These are phyloP conservation scores for Drosophila borborema DNA, from an alignment of 2,888 invertebrate species.

Conservation along the genomic window DNA sequence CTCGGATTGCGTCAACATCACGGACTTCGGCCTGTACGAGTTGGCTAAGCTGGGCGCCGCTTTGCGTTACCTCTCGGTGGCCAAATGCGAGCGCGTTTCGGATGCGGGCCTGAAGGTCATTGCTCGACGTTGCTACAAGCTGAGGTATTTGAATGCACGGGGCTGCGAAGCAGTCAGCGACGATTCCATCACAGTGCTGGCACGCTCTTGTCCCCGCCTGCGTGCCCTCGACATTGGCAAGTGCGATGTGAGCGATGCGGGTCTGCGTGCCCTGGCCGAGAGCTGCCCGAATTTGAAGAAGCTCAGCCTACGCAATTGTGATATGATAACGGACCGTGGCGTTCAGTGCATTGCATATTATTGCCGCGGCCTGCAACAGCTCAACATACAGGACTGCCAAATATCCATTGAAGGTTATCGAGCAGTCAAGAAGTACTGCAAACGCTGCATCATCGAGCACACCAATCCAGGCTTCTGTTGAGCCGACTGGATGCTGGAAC, in stretches of 20 bases:
- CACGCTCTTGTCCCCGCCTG: conserved; percentile 93
- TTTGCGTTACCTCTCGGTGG: conserved; percentile 96
- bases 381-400: conserved; percentile 97
- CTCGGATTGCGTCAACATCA: conserved; percentile 94
- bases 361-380: conserved; percentile 94
- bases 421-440: conserved; percentile 96
- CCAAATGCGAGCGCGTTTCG: conserved; percentile 96
- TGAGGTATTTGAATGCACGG: conserved; percentile 95
- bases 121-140: conserved; percentile 94
- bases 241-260: conserved; percentile 96
- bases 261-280: conserved; percentile 93
- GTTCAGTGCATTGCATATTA: conserved; percentile 95
- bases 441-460: conserved; percentile 96
- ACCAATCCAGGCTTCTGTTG: conserved; percentile 97
- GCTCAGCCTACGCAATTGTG: conserved; percentile 95
- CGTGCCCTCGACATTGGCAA: conserved; percentile 96
- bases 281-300: conserved; percentile 96
- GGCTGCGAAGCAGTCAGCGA: conserved; percentile 98
- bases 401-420: conserved; percentile 95
- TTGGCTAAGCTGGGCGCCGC: conserved; percentile 94
- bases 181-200: conserved; percentile 94
- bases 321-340: conserved; percentile 95
- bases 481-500: conserved; percentile 9
- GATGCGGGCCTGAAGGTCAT: conserved; percentile 95
- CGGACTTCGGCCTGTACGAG: conserved; percentile 96